Percentiles rank a stretch among this genome's conserved stretches.
Evolutionary conservation across 1,140 invertebrate genomes (phyloP).

Genomic region (Brachionus plicatilis): DNA sequence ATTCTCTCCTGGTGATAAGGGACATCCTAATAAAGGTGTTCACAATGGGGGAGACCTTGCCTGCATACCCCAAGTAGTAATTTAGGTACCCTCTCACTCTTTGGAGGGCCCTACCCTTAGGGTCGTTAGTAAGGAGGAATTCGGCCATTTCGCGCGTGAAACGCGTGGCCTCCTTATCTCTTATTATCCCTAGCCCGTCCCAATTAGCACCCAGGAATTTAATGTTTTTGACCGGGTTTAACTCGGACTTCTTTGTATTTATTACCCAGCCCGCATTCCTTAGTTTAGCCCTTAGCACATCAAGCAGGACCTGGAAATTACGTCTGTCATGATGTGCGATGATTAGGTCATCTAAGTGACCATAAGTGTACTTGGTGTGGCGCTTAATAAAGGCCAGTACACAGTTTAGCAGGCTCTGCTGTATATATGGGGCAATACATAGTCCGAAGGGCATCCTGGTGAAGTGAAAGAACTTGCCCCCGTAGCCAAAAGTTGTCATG

Average conservation of each 20-base stretch:
- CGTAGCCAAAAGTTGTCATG: neutral
- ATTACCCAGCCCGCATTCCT: neutral
- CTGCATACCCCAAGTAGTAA: too few species aligned
- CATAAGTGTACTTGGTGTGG: neutral
- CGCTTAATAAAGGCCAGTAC: neutral
- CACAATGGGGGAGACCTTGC: too few species aligned
- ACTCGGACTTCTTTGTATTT: neutral
- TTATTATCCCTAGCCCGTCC: too few species aligned
- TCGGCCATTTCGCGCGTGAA: too few species aligned
- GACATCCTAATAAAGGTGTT: too few species aligned
- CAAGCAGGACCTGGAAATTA: neutral
- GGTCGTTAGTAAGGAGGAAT: too few species aligned
- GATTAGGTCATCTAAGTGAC: neutral
- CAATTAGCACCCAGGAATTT: too few species aligned
- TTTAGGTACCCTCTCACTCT: too few species aligned
- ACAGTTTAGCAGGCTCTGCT: neutral
- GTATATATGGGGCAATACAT: neutral
- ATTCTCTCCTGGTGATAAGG: too few species aligned
- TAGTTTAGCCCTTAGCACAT: neutral
- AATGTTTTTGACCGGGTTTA: too few species aligned
- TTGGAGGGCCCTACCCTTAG: too few species aligned
- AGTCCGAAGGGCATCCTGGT: neutral
- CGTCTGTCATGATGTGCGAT: neutral
- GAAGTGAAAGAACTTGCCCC: neutral
- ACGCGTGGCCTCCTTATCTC: too few species aligned